Evolutionary conservation across 1,140 invertebrate genomes (phyloP).

Genomic region (Aphaenogaster ashmeadi): DNA sequence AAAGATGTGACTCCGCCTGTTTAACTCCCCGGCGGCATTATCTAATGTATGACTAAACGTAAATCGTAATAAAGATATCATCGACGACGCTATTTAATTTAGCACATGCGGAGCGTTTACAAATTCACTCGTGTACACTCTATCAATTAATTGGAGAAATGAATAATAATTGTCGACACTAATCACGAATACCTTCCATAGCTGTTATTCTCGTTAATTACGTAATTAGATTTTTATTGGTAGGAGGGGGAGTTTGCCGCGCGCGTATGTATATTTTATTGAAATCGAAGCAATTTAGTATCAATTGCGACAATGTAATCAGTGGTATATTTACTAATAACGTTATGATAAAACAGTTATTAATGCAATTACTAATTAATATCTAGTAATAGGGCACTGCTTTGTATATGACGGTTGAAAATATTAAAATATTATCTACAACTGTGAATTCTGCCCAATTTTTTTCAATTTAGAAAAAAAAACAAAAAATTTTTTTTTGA

Average conservation of each 20-base stretch:
- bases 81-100: constrained; percentile 36
- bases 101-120: neutral
- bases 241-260: neutral
- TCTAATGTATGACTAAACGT: neutral
- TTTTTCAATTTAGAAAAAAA: neutral
- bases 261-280: constrained; percentile 54
- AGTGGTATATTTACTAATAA: constrained; percentile 53
- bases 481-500: neutral
- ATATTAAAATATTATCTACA: neutral
- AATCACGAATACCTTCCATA: constrained; percentile 40
- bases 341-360: constrained; percentile 51
- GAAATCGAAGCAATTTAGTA: constrained; percentile 57
- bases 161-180: constrained; percentile 52
- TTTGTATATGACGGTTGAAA: neutral
- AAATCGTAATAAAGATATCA: constrained; percentile 25
- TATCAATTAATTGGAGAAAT: constrained; percentile 55
- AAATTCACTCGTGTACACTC: neutral
- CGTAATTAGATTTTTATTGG: constrained; percentile 59
- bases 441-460: neutral
- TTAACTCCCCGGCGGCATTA: constrained; percentile 3
- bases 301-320: constrained; percentile 55
- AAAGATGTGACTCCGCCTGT: constrained; percentile 37
- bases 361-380: constrained; percentile 53
- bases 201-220: constrained; percentile 59
- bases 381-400: constrained; percentile 25